Conservation (phyloP, 2,113 vertebrate species). For the Neogobius melanostomus region DNA sequence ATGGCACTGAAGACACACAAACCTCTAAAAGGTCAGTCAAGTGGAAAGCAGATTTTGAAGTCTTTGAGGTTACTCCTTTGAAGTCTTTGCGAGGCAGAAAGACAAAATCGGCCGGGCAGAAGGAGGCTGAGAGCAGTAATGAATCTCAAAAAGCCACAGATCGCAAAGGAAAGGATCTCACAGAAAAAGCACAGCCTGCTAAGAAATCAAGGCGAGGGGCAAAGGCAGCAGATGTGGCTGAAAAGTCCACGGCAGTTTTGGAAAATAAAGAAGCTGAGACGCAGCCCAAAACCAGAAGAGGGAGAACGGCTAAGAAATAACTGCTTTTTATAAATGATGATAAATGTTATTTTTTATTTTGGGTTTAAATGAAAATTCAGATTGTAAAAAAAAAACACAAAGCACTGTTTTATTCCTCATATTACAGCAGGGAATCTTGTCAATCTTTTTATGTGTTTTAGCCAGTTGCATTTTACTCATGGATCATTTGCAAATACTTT, state of each 20-base stretch:
- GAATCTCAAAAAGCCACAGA: constrained; percentile 9
- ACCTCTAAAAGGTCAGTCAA: constrained; percentile 43
- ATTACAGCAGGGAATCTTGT: constrained; percentile 45
- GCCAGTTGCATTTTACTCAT: constrained; percentile 27
- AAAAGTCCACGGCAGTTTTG: constrained; percentile 13
- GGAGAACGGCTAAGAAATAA: constrained; percentile 63
- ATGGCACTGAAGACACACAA: constrained; percentile 13
- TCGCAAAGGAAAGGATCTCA: constrained; percentile 67
- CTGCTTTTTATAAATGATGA: constrained; percentile 20
- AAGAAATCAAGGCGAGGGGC: constrained; percentile 53
- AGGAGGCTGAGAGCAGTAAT: constrained; percentile 16
- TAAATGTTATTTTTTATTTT: constrained; percentile 18
- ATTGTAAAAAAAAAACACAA: constrained; percentile 48
- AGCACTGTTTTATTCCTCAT: constrained; percentile 26
- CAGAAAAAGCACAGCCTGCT: constrained; percentile 38
- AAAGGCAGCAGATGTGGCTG: constrained; percentile 19
- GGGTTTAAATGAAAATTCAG: constrained; percentile 18
- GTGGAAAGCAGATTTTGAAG: constrained; percentile 43
- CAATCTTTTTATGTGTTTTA: constrained; percentile 1
- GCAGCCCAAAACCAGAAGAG: constrained; percentile 51
- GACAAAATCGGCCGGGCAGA: constrained; percentile 21
- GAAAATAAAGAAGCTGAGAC: constrained; percentile 30
- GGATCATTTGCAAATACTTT: constrained; percentile 15
- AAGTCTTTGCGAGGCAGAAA: constrained; percentile 47
- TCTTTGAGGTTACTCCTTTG: constrained; percentile 16